phyloP scores from a whole-genome alignment of 2,797 vertebrate genomes.

The Peromyscus eremicus region DNA sequence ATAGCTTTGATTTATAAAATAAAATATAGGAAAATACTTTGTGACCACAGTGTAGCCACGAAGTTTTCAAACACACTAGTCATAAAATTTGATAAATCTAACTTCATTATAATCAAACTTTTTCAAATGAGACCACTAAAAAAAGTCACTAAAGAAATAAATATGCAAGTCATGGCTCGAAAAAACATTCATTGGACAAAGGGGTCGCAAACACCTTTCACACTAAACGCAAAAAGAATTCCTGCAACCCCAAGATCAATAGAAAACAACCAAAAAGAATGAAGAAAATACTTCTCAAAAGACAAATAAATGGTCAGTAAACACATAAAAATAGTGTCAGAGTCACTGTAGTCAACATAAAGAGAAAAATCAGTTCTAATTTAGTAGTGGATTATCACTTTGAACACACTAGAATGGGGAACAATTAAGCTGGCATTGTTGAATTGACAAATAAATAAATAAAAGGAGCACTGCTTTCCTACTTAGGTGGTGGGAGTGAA shows the following conservation, averaged over 20 bases:
- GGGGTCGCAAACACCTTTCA: not conserved
- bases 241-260: not conserved
- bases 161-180: not conserved
- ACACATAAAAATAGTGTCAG: conserved; percentile 16
- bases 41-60: not conserved
- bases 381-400: not conserved
- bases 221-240: not conserved
- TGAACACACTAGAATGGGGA: not conserved
- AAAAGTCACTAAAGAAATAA: not conserved
- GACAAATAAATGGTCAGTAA: not conserved
- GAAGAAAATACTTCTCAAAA: not conserved
- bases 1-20: not conserved
- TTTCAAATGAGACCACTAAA: not conserved
- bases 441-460: not conserved
- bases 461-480: not conserved
- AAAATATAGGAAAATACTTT: not conserved
- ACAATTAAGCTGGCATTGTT: not conserved
- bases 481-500: not conserved
- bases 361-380: conserved; percentile 4
- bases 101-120: conserved; percentile 3
- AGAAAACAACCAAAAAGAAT: conserved; percentile 12
- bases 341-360: not conserved
- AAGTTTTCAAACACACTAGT: not conserved
- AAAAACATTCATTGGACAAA: conserved; percentile 18
- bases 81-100: not conserved